phyloP scores from a whole-genome alignment of 1,140 invertebrate genomes.

The Cherax destructor region DNA sequence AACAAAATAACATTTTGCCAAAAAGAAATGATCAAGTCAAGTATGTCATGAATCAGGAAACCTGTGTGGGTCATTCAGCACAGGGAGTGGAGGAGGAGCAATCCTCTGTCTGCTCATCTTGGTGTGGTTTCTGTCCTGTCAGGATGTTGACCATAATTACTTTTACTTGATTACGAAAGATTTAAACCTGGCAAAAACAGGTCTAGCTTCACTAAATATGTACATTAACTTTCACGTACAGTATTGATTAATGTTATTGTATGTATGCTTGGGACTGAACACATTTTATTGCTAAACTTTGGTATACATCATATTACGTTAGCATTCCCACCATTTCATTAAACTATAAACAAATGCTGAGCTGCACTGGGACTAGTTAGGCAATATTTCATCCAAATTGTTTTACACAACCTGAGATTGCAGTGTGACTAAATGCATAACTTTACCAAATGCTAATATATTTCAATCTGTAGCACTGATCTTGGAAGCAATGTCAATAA shows the following conservation, averaged over 20 bases:
- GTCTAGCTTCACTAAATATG: background rate
- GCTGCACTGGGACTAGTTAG: background rate
- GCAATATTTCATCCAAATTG: background rate
- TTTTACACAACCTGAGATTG: background rate
- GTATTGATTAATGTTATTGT: background rate
- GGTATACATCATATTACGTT: background rate
- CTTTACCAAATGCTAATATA: background rate
- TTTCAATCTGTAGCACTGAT: background rate
- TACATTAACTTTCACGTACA: background rate
- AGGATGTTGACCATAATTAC: too few species aligned
- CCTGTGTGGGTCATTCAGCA: too few species aligned
- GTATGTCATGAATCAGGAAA: too few species aligned
- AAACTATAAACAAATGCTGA: background rate
- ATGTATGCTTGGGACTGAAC: background rate
- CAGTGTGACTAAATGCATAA: background rate
- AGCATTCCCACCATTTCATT: background rate
- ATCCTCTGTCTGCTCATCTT: too few species aligned
- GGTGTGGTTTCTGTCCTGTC: too few species aligned
- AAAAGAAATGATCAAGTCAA: too few species aligned
- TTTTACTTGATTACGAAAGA: too few species aligned
- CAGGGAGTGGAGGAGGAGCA: too few species aligned
- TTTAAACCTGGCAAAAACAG: too few species aligned
- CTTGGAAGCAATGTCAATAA: background rate
- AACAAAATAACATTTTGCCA: too few species aligned
- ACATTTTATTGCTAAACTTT: background rate